These are phyloP conservation scores for Chelonia mydas DNA, from an alignment of 2,797 vertebrate genomes.

Conservation along the genomic window DNA sequence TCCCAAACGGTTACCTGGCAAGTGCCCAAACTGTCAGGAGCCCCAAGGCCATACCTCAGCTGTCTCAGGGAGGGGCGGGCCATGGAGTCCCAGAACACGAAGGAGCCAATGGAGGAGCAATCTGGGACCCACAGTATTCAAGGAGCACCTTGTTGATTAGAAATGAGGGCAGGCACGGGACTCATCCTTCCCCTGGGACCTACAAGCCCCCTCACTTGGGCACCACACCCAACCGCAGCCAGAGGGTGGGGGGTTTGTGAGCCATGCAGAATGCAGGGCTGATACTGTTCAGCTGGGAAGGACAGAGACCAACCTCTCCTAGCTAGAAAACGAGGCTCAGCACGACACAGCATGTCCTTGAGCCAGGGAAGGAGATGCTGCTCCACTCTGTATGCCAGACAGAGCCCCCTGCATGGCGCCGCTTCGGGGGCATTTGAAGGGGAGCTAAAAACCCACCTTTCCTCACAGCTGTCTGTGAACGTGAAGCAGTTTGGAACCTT, in stretches of 20 bases:
- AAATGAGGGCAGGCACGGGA: not conserved
- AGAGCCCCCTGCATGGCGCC: too few relatives aligned
- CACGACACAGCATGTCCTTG: not conserved
- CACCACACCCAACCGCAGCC: too few relatives aligned
- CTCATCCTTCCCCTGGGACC: too few relatives aligned
- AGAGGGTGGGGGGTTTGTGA: too few relatives aligned
- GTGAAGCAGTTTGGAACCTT: not conserved
- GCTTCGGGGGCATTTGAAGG: too few relatives aligned
- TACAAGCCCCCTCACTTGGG: too few relatives aligned
- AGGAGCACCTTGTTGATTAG: too few relatives aligned
- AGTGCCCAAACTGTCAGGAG: not conserved
- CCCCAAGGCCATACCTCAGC: not conserved
- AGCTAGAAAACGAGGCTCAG: not conserved
- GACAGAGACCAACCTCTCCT: not conserved
- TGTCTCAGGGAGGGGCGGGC: too few relatives aligned
- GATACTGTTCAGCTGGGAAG: not conserved
- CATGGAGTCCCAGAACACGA: too few relatives aligned
- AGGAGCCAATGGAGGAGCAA: not conserved
- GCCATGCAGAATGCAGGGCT: too few relatives aligned
- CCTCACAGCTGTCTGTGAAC: not conserved
- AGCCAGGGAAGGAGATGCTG: not conserved
- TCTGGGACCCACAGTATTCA: not conserved
- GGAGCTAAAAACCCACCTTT: too few relatives aligned
- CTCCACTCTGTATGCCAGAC: too few relatives aligned
- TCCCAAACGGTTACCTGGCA: not conserved